phyloP scores from a whole-genome alignment of 2,113 vertebrate genomes.

The Micronycteris hirsuta region DNA sequence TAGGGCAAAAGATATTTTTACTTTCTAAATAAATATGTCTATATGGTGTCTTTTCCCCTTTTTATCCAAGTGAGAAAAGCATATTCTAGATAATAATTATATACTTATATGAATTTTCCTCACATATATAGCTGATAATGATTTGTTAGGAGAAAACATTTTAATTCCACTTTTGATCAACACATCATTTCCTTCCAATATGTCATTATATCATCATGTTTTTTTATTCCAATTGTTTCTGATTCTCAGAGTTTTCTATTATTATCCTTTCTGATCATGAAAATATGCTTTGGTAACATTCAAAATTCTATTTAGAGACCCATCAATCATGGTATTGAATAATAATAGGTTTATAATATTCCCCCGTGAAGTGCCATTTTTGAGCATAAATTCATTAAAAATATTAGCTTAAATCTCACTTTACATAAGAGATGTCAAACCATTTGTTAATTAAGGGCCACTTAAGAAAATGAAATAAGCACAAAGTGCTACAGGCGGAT shows the following conservation, averaged over 20 bases:
- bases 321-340: conserved; percentile 53
- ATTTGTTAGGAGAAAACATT: background rate
- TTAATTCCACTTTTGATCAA: background rate
- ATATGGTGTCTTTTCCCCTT: background rate
- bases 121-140: background rate
- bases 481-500: background rate
- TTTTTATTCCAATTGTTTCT: background rate
- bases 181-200: background rate
- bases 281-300: conserved; percentile 44
- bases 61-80: background rate
- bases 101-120: background rate
- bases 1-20: background rate
- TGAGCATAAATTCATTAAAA: conserved; percentile 59
- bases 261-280: background rate
- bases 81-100: background rate
- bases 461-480: conserved; percentile 46
- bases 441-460: conserved; percentile 58
- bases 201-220: background rate
- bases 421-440: conserved; percentile 49
- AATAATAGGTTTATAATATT: conserved; percentile 52
- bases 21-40: background rate
- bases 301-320: conserved; percentile 49
- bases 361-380: conserved; percentile 58
- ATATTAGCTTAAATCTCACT: conserved; percentile 49
- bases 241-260: background rate